Evolutionary conservation across 2,888 invertebrate species (phyloP).

Genomic region (Acleris laterana): DNA sequence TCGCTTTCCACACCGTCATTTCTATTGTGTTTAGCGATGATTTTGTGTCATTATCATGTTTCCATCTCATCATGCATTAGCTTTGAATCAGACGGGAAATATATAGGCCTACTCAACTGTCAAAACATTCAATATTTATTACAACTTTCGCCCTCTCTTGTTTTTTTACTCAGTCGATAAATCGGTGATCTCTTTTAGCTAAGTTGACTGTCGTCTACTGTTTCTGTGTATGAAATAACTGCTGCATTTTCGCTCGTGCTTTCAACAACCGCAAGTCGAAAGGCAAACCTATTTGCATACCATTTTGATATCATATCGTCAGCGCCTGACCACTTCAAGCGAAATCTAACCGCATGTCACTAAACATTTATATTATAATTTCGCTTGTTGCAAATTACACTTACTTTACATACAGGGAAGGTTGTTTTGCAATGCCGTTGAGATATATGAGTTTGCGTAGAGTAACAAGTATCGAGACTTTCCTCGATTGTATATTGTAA

Average conservation of each 20-base stretch:
- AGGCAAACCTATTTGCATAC: constrained; percentile 13
- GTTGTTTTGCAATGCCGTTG: neutral
- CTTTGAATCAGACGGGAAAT: too few species aligned
- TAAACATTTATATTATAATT: neutral
- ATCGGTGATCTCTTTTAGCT: too few species aligned
- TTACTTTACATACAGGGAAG: neutral
- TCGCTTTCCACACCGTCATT: constrained; percentile 27
- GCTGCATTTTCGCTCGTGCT: neutral
- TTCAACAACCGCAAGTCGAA: constrained; percentile 1
- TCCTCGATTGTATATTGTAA: constrained; percentile 56
- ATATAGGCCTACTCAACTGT: too few species aligned
- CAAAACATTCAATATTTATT: too few species aligned
- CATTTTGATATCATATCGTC: neutral
- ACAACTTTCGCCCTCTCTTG: too few species aligned
- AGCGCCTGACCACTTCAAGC: constrained; percentile 2
- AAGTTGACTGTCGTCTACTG: too few species aligned
- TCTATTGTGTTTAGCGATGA: constrained; percentile 15
- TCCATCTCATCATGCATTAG: neutral
- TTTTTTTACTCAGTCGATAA: too few species aligned
- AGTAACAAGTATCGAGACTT: constrained; percentile 44
- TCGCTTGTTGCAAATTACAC: neutral
- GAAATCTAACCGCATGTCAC: constrained; percentile 17
- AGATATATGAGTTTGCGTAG: neutral
- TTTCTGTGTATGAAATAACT: too few species aligned
- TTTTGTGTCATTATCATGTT: constrained; percentile 5